Evolutionary conservation across 2,797 vertebrate genomes (phyloP).

Genomic region (Mormyrus proboscirostris): DNA sequence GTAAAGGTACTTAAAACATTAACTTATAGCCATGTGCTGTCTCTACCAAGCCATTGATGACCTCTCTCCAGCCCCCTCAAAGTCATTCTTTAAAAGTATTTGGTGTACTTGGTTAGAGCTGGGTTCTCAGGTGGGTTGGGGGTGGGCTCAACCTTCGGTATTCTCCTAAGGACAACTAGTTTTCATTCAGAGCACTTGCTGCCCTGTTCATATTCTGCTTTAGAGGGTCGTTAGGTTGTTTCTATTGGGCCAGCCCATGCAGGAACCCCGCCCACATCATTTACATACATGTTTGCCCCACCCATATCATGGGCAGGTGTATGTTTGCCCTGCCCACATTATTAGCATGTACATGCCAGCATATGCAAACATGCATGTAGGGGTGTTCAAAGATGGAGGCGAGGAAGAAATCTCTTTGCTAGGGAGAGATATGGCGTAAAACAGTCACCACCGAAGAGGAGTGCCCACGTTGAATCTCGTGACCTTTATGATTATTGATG

Average conservation of each 20-base stretch:
- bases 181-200: neutral
- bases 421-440: neutral
- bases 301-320: neutral
- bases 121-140: neutral
- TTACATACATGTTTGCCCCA: neutral
- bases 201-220: neutral
- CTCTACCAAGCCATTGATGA: no score
- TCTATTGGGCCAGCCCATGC: neutral
- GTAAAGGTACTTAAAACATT: neutral
- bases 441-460: neutral
- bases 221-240: neutral
- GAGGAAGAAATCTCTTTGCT: neutral
- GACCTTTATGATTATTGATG: conserved; percentile 19
- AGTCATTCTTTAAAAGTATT: neutral
- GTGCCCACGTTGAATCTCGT: neutral
- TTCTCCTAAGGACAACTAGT: neutral
- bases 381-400: neutral
- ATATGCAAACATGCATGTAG: neutral
- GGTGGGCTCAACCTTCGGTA: neutral
- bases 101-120: neutral
- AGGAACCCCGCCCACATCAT: neutral
- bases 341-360: neutral
- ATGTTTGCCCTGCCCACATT: neutral
- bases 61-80: neutral
- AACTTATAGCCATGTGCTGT: neutral